These are phyloP conservation scores for Clarias magur DNA, from an alignment of 2,113 vertebrate species.

Conservation along the genomic window DNA sequence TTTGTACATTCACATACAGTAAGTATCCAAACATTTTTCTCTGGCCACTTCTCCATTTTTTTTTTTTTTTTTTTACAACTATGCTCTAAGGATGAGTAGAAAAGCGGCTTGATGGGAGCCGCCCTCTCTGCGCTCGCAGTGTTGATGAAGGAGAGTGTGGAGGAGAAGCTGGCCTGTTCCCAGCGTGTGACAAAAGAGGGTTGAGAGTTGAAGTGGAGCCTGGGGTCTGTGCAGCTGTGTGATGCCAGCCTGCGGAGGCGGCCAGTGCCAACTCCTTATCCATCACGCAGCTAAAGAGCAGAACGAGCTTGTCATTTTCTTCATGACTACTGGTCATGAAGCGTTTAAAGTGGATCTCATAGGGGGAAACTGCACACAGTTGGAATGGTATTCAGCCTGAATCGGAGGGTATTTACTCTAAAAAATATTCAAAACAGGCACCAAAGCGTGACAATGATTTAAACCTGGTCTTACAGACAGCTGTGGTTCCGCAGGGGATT, in stretches of 20 bases:
- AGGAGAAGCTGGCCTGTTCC: neutral
- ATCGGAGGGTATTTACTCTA: constrained; percentile 8
- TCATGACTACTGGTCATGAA: constrained; percentile 16
- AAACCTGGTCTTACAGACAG: neutral
- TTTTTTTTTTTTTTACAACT: too few species aligned
- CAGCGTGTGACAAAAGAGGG: constrained; percentile 28
- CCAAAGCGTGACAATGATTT: neutral
- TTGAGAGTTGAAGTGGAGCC: constrained; percentile 29
- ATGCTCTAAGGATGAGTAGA: neutral
- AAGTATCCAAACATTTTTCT: neutral
- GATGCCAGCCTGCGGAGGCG: constrained; percentile 27
- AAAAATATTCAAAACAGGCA: neutral
- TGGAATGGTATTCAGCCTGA: neutral
- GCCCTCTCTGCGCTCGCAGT: neutral
- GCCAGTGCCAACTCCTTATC: neutral
- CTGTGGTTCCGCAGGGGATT: neutral
- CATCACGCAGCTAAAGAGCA: constrained; percentile 33
- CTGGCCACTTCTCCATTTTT: neutral
- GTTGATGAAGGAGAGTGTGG: neutral
- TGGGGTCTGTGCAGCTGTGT: constrained; percentile 30
- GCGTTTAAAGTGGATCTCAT: constrained; percentile 18
- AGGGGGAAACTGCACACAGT: neutral
- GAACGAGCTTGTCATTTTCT: constrained; percentile 24
- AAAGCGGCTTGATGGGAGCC: neutral
- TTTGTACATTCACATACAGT: neutral